Evolutionary conservation across 2,113 vertebrate species (phyloP).

Genomic region (Lipophrys pholis): DNA sequence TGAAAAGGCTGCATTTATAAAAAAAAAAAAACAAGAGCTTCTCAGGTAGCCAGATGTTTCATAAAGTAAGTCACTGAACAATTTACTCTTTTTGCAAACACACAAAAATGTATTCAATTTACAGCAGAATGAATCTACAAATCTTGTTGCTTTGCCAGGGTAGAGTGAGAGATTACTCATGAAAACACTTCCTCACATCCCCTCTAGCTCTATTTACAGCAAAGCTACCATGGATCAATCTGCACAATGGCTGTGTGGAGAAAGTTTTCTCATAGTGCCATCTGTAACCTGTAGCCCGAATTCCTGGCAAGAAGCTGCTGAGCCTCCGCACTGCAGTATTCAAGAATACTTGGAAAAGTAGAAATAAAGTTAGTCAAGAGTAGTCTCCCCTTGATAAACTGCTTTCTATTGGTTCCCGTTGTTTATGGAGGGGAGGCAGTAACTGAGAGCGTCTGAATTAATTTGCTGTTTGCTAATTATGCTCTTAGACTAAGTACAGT

Average conservation of each 20-base stretch:
- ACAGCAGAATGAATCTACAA: not conserved
- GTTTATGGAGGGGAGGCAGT: not conserved
- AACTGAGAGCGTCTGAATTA: not conserved
- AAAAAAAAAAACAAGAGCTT: conserved; percentile 15
- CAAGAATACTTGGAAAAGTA: conserved; percentile 2
- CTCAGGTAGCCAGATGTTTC: conserved; percentile 12
- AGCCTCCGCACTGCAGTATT: conserved; percentile 14
- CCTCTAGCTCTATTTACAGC: not conserved
- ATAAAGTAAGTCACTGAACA: conserved; percentile 9
- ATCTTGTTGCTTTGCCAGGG: not conserved
- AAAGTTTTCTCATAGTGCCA: conserved; percentile 12
- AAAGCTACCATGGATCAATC: not conserved
- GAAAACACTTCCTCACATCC: conserved; percentile 1
- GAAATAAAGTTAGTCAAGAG: not conserved
- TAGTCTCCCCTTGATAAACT: not conserved
- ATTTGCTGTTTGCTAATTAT: not conserved
- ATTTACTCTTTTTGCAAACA: not conserved
- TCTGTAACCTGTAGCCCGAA: conserved; percentile 8
- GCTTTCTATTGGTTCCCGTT: not conserved
- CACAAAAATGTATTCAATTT: not conserved
- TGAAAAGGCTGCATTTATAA: conserved; percentile 8
- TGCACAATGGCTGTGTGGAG: conserved; percentile 9
- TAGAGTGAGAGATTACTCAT: not conserved
- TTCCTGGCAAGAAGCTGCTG: conserved; percentile 7
- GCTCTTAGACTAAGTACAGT: not conserved